These are phyloP conservation scores for Sus cebifrons DNA, from an alignment of 2,797 vertebrate species.

Conservation along the genomic window DNA sequence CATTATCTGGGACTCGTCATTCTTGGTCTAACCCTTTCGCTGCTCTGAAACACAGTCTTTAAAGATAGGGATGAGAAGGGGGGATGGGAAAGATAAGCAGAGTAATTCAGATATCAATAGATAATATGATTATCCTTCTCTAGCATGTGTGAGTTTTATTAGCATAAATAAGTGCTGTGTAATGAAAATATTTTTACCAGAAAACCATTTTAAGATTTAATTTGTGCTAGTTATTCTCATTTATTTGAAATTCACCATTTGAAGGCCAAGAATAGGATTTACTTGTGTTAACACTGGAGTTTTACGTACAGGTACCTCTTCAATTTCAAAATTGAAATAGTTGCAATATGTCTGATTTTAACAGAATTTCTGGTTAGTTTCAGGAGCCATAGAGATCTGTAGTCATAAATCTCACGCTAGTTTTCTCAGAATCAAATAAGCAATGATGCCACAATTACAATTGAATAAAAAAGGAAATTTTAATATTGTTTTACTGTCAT, in stretches of 20 bases:
- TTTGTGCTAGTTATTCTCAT: background rate
- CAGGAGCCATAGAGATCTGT: background rate
- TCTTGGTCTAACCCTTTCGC: conserved; percentile 12
- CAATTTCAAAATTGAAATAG: conserved; percentile 36
- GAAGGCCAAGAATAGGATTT: conserved; percentile 15
- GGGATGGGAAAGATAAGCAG: background rate
- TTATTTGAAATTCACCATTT: conserved; percentile 49
- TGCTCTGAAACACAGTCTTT: conserved; percentile 28
- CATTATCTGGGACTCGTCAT: background rate
- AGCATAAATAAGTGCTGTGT: background rate
- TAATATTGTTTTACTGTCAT: background rate
- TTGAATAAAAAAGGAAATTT: conserved; percentile 4
- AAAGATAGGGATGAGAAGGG: background rate
- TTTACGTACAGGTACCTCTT: conserved; percentile 9
- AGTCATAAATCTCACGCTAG: background rate
- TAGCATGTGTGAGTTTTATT: conserved; percentile 45
- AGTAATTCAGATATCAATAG: conserved; percentile 7
- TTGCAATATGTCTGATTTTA: background rate
- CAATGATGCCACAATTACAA: background rate
- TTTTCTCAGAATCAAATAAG: conserved; percentile 55
- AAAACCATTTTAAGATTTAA: conserved; percentile 5
- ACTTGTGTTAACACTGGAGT: background rate
- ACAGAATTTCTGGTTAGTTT: background rate
- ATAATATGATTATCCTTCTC: conserved; percentile 17
- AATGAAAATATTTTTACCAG: no score